phyloP scores from a whole-genome alignment of 2,113 vertebrate genomes.

The Bos taurus region DNA sequence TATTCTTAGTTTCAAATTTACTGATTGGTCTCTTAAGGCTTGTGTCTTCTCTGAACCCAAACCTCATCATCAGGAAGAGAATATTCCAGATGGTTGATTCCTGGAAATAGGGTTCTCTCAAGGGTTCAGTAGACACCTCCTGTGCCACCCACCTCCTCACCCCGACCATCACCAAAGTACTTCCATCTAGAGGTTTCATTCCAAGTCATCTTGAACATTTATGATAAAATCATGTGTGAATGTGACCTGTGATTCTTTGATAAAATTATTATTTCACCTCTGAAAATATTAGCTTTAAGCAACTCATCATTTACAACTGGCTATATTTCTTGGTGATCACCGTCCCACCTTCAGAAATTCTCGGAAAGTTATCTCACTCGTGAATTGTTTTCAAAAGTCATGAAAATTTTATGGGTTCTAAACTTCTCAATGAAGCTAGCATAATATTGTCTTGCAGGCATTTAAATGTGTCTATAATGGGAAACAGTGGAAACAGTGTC shows the following conservation, averaged over 20 bases:
- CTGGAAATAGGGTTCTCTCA: background rate
- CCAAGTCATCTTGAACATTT: background rate
- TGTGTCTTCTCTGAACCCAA: background rate
- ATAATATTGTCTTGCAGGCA: background rate
- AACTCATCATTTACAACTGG: background rate
- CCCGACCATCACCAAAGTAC: too few species aligned
- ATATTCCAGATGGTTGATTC: background rate
- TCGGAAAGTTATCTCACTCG: background rate
- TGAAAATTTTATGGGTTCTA: background rate
- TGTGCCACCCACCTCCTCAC: accelerated
- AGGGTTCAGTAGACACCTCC: background rate
- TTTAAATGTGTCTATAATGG: background rate
- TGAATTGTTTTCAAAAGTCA: background rate
- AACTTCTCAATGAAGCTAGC: background rate
- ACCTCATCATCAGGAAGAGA: background rate
- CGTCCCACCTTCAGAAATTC: background rate
- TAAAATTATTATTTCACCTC: background rate
- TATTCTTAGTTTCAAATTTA: background rate
- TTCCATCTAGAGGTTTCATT: background rate
- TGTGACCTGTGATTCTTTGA: background rate
- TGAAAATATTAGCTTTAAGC: background rate
- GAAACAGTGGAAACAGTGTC: too few species aligned
- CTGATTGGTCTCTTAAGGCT: background rate
- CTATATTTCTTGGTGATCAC: background rate
- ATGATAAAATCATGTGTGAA: background rate